Evolutionary conservation across 2,888 invertebrate genomes (phyloP).

Genomic region (Luperina testacea): DNA sequence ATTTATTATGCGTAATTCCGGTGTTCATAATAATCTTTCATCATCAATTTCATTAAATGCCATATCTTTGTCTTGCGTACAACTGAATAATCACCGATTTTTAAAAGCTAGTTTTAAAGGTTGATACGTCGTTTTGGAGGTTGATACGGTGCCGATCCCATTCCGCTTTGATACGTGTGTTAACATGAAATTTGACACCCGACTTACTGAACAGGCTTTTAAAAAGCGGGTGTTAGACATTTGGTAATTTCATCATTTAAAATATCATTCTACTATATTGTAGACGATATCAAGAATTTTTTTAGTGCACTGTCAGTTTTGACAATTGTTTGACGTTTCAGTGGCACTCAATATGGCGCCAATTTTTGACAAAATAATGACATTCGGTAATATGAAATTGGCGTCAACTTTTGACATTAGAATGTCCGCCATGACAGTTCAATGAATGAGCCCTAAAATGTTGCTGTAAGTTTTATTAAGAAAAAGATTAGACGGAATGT

Average conservation of each 20-base stretch:
- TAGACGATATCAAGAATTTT: background rate
- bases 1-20: conserved; percentile 46
- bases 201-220: background rate
- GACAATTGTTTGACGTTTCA: background rate
- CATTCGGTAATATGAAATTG: background rate
- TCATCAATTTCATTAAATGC: conserved; percentile 7
- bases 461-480: background rate
- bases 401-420: conserved; percentile 20
- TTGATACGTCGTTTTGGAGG: no score
- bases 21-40: conserved; percentile 1
- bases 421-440: conserved; percentile 25
- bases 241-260: background rate
- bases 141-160: no score
- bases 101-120: background rate
- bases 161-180: background rate
- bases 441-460: background rate
- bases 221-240: background rate
- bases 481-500: conserved; percentile 42
- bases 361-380: conserved; percentile 13
- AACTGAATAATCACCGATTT: background rate
- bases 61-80: background rate
- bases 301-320: background rate
- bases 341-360: background rate
- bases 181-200: background rate
- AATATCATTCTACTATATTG: background rate